Evolutionary conservation across 2,888 invertebrate species (phyloP), one percentile per base, ranked within the genome.

Genomic region (Eudasyphora cyanicolor): DNA sequence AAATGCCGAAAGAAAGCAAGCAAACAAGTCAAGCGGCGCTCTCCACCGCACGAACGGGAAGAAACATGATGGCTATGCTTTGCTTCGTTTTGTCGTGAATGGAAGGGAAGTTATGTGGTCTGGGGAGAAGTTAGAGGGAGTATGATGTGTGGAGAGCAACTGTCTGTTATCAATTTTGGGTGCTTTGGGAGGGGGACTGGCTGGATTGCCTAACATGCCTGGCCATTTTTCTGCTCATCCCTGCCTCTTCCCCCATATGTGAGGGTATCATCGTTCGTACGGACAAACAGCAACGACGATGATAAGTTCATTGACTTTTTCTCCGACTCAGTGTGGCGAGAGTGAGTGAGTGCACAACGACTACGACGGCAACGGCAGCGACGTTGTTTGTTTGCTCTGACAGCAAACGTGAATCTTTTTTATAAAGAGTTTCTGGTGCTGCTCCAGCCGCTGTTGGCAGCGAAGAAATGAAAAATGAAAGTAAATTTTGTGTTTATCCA

Each of bases 291-390:
- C 76, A 32, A 12, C 54, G 27, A 49, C 10, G 21, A 24, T 42
- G 71, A 49, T 29, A 32, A 73, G 73, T 73, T 73, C 73, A 73
- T 73, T 73, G 73, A 73, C 73, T 73, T 42, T 24, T 73, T 60
- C 42, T 29, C 32, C 35, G 51, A 35, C 45, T 51, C 32, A 21
- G 14, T 19, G 29, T 45, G 27, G 19, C 14, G 51, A 35, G 27
- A 38, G 21, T 38, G 49, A 17, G 24, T 38, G 42, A 7, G 27
- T 35, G 51, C 17, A 6, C 32, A 32, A 8, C 8, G 17, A n/a
- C n/a, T 27, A 24, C 70, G 42, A 5, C n/a, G 10, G n/a, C n/a
- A n/a, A n/a, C n/a, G n/a, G 49, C n/a, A 29, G 67, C 38, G n/a
- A n/a, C n/a, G 27, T 14, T 49, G 42, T 69, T n/a, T 27, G 69